Percentiles rank a stretch among this genome's conserved stretches.
Conservation (phyloP, 2,888 invertebrate genomes). For the Lasioglossum calceatum region DNA sequence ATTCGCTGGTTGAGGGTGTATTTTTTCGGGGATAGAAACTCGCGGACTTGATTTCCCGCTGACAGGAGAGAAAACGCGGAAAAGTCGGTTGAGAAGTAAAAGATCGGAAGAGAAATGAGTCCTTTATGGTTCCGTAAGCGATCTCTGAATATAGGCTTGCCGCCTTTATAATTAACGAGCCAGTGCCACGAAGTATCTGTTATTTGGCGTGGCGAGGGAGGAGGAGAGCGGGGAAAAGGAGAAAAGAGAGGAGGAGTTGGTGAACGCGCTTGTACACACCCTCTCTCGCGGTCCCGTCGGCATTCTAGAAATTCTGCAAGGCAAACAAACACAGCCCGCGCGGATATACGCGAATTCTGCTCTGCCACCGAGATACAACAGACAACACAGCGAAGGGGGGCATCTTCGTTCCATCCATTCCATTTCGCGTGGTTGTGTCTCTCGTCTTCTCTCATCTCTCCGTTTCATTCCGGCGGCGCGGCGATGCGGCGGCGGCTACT, state of each 20-base stretch:
- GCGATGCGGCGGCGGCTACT: conserved; percentile 10
- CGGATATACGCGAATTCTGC: conserved; percentile 54
- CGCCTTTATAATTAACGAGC: conserved; percentile 43
- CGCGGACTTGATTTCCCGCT: not conserved
- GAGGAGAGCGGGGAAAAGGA: not conserved
- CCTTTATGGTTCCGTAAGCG: conserved; percentile 34
- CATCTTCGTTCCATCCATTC: conserved; percentile 19
- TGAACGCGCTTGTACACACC: conserved; percentile 53
- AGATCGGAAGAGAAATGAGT: conserved; percentile 28
- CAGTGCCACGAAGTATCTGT: conserved; percentile 29
- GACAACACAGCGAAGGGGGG: conserved; percentile 51
- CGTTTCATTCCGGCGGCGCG: conserved; percentile 13
- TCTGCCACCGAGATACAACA: conserved; percentile 46
- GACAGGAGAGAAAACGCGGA: not conserved
- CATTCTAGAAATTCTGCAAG: conserved; percentile 69
- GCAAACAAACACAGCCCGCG: conserved; percentile 30
- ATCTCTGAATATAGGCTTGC: conserved; percentile 42
- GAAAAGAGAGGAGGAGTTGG: conserved; percentile 40
- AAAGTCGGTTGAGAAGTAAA: not conserved
- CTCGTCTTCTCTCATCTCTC: not conserved
- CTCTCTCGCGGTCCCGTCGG: conserved; percentile 55
- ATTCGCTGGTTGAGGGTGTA: not conserved
- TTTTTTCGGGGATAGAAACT: not conserved
- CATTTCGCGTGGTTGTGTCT: not conserved
- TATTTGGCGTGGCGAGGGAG: conserved; percentile 5